Conservation (phyloP, 1,140 invertebrate genomes). For the Carcinoscorpius rotundicauda region DNA sequence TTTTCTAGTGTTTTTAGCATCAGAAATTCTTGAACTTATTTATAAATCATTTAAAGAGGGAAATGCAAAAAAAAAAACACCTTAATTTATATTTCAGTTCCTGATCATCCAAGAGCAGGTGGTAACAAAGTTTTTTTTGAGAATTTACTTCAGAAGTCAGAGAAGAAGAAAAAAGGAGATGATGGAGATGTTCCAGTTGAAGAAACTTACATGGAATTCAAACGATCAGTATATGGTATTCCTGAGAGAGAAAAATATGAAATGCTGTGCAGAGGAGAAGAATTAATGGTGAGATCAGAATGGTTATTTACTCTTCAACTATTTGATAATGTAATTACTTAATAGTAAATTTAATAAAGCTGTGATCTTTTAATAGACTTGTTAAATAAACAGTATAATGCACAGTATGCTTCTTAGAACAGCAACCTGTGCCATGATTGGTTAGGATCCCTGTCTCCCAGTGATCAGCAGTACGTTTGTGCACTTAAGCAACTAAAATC, state of each 20-base stretch:
- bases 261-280: slow-evolving; percentile 78
- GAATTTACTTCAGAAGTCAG: slow-evolving; percentile 43
- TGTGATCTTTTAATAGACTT: too few relatives aligned
- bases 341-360: too few relatives aligned
- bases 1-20: slow-evolving; percentile 9
- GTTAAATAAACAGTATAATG: too few relatives aligned
- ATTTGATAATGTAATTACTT: too few relatives aligned
- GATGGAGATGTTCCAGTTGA: slow-evolving; percentile 40
- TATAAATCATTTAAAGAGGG: too few relatives aligned
- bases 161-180: slow-evolving; percentile 43
- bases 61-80: too few relatives aligned
- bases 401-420: too few relatives aligned
- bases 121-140: slow-evolving; percentile 81
- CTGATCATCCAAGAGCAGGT: slow-evolving; percentile 62
- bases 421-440: too few relatives aligned
- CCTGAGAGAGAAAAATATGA: slow-evolving; percentile 51
- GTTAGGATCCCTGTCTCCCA: too few relatives aligned
- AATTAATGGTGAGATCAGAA: slow-evolving; percentile 25
- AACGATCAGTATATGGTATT: slow-evolving; percentile 30
- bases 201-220: slow-evolving; percentile 21
- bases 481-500: too few relatives aligned
- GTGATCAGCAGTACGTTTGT: too few relatives aligned
- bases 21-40: not conserved
- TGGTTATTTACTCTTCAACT: too few relatives aligned
- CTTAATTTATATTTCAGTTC: slow-evolving; percentile 29